phyloP scores from a whole-genome alignment of 2,888 invertebrate species.

The Yponomeuta malinellus region DNA sequence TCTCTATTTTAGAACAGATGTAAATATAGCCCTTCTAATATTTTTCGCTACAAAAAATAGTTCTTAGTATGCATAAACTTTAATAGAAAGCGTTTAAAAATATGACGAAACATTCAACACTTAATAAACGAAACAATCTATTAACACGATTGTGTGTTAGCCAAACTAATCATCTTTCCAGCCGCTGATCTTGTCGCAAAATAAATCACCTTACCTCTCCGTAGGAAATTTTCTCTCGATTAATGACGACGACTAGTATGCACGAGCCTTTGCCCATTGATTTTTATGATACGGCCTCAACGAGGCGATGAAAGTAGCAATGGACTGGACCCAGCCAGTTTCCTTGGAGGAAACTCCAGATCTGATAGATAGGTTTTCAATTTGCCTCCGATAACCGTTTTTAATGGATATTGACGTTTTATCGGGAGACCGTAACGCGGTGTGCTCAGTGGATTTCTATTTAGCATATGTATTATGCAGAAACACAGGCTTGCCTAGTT shows the following conservation, averaged over 20 bases:
- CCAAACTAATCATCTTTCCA: no score
- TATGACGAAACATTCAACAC: no score
- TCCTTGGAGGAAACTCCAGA: neutral
- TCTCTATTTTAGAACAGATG: no score
- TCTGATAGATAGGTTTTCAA: slow-evolving; percentile 1
- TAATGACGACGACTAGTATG: neutral
- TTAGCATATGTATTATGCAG: neutral
- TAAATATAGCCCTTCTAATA: no score
- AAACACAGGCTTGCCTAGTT: no score
- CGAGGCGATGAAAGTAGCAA: slow-evolving; percentile 4
- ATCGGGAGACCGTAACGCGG: neutral
- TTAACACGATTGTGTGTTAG: no score
- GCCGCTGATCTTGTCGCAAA: no score
- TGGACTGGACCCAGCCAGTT: neutral
- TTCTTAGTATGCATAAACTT: no score
- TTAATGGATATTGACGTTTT: neutral
- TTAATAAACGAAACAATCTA: no score
- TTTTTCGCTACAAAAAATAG: no score
- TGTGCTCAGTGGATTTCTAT: neutral
- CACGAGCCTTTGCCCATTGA: neutral
- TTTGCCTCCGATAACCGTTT: neutral
- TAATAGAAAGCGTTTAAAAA: no score
- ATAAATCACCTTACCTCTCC: neutral
- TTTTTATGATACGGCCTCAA: neutral
- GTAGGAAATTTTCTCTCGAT: neutral